Evolutionary conservation across 1,140 invertebrate species (phyloP).

Genomic region (Drosophila parabipectinata): DNA sequence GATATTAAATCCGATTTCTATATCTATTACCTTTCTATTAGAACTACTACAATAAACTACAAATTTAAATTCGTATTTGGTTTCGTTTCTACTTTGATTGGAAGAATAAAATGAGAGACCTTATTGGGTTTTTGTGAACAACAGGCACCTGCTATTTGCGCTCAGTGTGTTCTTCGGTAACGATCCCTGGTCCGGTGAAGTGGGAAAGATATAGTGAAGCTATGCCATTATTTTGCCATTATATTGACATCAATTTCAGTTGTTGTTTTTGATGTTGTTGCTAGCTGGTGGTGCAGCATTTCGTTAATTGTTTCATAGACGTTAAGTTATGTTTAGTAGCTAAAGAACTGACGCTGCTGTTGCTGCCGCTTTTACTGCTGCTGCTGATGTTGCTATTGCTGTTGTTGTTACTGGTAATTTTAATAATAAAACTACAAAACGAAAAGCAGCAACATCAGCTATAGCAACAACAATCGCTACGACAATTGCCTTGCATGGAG

Average conservation of each 20-base stretch:
- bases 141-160: slow-evolving; percentile 1
- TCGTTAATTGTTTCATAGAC: slow-evolving; percentile 82
- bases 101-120: not conserved
- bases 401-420: slow-evolving; percentile 66
- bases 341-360: slow-evolving; percentile 67
- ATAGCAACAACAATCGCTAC: slow-evolving; percentile 63
- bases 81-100: not conserved
- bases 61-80: not conserved
- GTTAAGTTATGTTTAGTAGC: slow-evolving; percentile 80
- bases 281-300: slow-evolving; percentile 52
- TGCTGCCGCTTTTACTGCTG: slow-evolving; percentile 37
- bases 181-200: slow-evolving; percentile 15
- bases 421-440: slow-evolving; percentile 80
- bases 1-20: not conserved
- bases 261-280: slow-evolving; percentile 33
- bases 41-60: too few relatives aligned
- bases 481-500: slow-evolving; percentile 83
- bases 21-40: not conserved
- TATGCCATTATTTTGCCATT: slow-evolving; percentile 79
- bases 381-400: slow-evolving; percentile 20
- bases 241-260: slow-evolving; percentile 79
- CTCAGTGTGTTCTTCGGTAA: slow-evolving; percentile 15
- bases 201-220: slow-evolving; percentile 46
- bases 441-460: slow-evolving; percentile 59
- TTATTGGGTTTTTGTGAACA: too few relatives aligned